A percentile compares a stretch with the other conserved stretches of the same genome.
phyloP scores from a whole-genome alignment of 1,140 invertebrate species.

The fruit fly (Drosophila melanogaster) region Release_6_plus_ISO1_MT NT_033779.5:1628501-1629000 shows the following conservation, averaged over 20 bases:
- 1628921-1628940: slow-evolving; percentile 3
- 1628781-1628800: slow-evolving; percentile 27
- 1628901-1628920: neutral
- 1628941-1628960: too few relatives aligned
- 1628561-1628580: slow-evolving; percentile 58
- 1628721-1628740: slow-evolving; percentile 26
- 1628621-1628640: slow-evolving; percentile 68
- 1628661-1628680: slow-evolving; percentile 52
- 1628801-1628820: slow-evolving; percentile 37
- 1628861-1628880: too few relatives aligned
- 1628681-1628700: slow-evolving; percentile 28
- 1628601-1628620: slow-evolving; percentile 59
- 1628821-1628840: too few relatives aligned
- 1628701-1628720: slow-evolving; percentile 38
- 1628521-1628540: slow-evolving; percentile 84
- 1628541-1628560: slow-evolving; percentile 83
- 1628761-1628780: neutral
- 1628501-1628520: slow-evolving; percentile 60
- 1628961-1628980: neutral
- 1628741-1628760: slow-evolving; percentile 54
- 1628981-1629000: slow-evolving; percentile 10
- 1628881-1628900: too few relatives aligned
- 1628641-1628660: slow-evolving; percentile 48
- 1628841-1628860: too few relatives aligned
- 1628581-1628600: slow-evolving; percentile 40